Conservation (phyloP, 2,888 invertebrate genomes). For the Mimas tiliae region DNA sequence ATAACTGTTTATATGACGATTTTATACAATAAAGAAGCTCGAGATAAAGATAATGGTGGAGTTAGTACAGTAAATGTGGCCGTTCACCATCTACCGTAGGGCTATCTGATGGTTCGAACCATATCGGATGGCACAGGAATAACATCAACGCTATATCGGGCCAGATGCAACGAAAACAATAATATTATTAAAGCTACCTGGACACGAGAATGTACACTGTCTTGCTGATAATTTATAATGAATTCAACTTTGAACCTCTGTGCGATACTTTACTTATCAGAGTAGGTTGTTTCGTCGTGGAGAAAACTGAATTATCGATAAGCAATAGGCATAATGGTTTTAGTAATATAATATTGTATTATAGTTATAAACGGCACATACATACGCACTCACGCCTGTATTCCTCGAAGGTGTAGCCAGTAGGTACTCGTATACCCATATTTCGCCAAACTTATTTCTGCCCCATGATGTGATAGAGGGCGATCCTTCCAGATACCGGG, state of each 20-base stretch:
- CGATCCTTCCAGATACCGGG: no score
- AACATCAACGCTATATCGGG: slow-evolving; percentile 50
- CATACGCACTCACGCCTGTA: no score
- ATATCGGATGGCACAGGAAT: slow-evolving; percentile 62
- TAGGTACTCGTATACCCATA: no score
- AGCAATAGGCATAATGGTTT: background rate
- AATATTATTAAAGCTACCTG: slow-evolving; percentile 55
- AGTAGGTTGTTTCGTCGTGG: background rate
- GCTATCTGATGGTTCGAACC: slow-evolving; percentile 69
- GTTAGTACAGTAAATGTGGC: slow-evolving; percentile 54
- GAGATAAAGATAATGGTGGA: slow-evolving; percentile 58
- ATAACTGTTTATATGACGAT: slow-evolving; percentile 63
- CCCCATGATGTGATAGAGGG: no score
- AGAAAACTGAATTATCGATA: background rate
- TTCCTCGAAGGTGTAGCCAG: no score
- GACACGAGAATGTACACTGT: slow-evolving; percentile 29
- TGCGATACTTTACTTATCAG: slow-evolving; percentile 19
- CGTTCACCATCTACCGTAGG: slow-evolving; percentile 51
- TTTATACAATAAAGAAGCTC: slow-evolving; percentile 69
- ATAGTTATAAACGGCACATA: background rate
- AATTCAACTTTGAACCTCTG: slow-evolving; percentile 22
- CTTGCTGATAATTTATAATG: slow-evolving; percentile 27
- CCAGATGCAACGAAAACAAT: slow-evolving; percentile 59
- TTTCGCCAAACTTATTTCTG: no score
- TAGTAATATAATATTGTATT: background rate